Evolutionary conservation across 2,797 vertebrate genomes (phyloP).

Genomic region (Numenius phaeopus): DNA sequence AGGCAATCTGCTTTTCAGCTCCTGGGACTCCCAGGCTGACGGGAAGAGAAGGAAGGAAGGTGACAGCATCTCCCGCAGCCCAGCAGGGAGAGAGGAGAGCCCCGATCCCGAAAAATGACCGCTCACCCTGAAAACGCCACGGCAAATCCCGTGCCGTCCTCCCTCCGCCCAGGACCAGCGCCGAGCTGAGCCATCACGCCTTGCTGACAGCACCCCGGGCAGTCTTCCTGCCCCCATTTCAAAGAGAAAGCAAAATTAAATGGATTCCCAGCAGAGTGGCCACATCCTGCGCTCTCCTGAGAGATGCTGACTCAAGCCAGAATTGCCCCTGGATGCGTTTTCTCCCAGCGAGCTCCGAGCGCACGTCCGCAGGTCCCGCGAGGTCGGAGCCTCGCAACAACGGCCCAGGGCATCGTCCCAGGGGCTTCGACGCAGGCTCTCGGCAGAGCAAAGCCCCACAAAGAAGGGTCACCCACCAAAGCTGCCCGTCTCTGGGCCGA

Average conservation of each 20-base stretch:
- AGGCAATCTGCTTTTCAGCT: background rate
- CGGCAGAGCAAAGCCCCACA: background rate
- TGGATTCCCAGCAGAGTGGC: background rate
- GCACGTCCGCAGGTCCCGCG: rapidly evolving
- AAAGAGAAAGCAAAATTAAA: background rate
- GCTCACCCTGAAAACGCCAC: background rate
- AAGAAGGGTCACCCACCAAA: background rate
- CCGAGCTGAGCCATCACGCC: background rate
- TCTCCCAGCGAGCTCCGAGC: background rate
- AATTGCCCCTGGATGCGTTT: background rate
- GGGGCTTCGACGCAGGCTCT: background rate
- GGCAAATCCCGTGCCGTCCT: background rate
- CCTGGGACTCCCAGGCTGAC: background rate
- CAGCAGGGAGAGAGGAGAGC: background rate
- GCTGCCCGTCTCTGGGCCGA: rapidly evolving
- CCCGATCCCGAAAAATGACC: rapidly evolving
- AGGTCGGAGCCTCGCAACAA: rapidly evolving
- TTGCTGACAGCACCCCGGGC: background rate
- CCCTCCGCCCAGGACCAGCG: background rate
- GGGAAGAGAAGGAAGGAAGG: background rate
- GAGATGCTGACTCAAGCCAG: background rate
- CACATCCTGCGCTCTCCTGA: background rate
- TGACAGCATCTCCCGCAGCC: background rate
- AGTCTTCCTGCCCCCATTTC: background rate
- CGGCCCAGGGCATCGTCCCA: background rate